Conservation (phyloP, 1,140 invertebrate genomes). For the fruit fly (Drosophila melanogaster) region Release_6_plus_ISO1_MT NT_033777.3:6992501-6993000, state of each 20-base stretch:
- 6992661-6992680: slow-evolving; percentile 28
- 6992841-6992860: slow-evolving; percentile 66
- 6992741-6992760: slow-evolving; percentile 46
- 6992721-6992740: slow-evolving; percentile 79
- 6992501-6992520: too few relatives aligned
- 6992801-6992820: slow-evolving; percentile 83
- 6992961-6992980: slow-evolving; percentile 54
- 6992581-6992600: not conserved
- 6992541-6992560: too few relatives aligned
- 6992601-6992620: not conserved
- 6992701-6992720: slow-evolving; percentile 19
- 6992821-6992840: slow-evolving; percentile 72
- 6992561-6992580: too few relatives aligned
- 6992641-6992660: slow-evolving; percentile 10
- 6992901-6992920: slow-evolving; percentile 14
- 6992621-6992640: not conserved
- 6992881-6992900: slow-evolving; percentile 44
- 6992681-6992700: slow-evolving; percentile 56
- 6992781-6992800: slow-evolving; percentile 51
- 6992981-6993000: slow-evolving; percentile 47
- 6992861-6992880: slow-evolving; percentile 74
- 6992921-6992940: slow-evolving; percentile 10
- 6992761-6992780: slow-evolving; percentile 10
- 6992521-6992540: too few relatives aligned
- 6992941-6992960: slow-evolving; percentile 30